Conservation (phyloP, 2,888 invertebrate genomes). For the Ochropleura plecta region DNA sequence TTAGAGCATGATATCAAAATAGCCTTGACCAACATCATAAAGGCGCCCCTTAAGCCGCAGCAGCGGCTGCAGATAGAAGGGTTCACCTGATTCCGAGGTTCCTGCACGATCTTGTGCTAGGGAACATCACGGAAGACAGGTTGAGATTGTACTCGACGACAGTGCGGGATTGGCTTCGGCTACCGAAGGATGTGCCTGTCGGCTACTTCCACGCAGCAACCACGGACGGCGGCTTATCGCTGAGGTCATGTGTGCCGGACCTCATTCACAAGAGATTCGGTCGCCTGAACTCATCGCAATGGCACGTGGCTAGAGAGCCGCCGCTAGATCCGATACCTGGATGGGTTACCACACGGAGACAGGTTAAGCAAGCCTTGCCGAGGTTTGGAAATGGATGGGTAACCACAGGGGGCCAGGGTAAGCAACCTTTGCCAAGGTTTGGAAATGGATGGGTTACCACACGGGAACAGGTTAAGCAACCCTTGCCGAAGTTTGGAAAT, state of each 20-base stretch:
- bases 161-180: constrained; percentile 28
- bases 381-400: no score
- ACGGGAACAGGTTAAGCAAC: no score
- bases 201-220: constrained; percentile 29
- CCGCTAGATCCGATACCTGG: constrained; percentile 51
- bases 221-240: constrained; percentile 5
- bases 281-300: constrained; percentile 6
- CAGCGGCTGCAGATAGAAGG: constrained; percentile 42
- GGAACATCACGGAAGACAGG: constrained; percentile 48
- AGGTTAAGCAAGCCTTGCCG: no score
- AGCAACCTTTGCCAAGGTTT: no score
- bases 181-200: constrained; percentile 11
- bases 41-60: constrained; percentile 3
- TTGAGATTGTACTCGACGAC: constrained; percentile 71
- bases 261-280: constrained; percentile 5
- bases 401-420: no score
- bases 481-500: no score
- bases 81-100: constrained; percentile 73
- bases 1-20: constrained; percentile 1
- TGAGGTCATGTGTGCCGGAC: constrained; percentile 10
- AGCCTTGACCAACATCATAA: neutral
- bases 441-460: no score
- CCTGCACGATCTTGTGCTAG: neutral
- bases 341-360: no score
- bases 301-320: constrained; percentile 16